Evolutionary conservation across 2,888 invertebrate genomes (phyloP).

Genomic region (Ellobium chinense): DNA sequence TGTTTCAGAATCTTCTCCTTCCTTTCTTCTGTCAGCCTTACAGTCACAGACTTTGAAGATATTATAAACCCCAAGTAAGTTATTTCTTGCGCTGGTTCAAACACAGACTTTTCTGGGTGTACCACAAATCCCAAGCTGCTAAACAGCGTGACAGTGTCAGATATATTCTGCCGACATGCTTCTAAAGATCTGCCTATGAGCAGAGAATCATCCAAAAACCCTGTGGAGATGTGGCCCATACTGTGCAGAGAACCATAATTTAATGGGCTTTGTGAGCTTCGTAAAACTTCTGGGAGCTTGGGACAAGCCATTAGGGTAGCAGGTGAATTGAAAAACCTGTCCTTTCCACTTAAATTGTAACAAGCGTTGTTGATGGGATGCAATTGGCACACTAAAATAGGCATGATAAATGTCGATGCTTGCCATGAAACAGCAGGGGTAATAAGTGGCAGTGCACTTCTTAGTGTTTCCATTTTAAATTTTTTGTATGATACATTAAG

Average conservation of each 20-base stretch:
- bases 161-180: background rate
- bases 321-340: conserved; percentile 28
- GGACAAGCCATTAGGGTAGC: conserved; percentile 39
- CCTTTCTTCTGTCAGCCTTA: background rate
- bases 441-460: too few relatives aligned
- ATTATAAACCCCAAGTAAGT: conserved; percentile 12
- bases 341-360: conserved; percentile 32
- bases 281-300: conserved; percentile 42
- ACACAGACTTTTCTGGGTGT: conserved; percentile 30
- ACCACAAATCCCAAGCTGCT: conserved; percentile 25
- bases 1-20: background rate
- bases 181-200: background rate
- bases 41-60: background rate
- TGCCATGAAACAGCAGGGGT: conserved; percentile 1
- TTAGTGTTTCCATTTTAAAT: too few relatives aligned
- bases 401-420: background rate
- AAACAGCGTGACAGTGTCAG: background rate
- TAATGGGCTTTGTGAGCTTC: conserved; percentile 43
- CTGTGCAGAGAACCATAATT: too few relatives aligned
- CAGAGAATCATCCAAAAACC: conserved; percentile 21
- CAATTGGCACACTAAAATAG: conserved; percentile 43
- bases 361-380: conserved; percentile 4
- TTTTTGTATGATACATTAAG: too few relatives aligned
- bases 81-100: conserved; percentile 4
- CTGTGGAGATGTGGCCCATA: background rate